Conservation (phyloP, 2,888 invertebrate species). For the Campoplex capitator region DNA sequence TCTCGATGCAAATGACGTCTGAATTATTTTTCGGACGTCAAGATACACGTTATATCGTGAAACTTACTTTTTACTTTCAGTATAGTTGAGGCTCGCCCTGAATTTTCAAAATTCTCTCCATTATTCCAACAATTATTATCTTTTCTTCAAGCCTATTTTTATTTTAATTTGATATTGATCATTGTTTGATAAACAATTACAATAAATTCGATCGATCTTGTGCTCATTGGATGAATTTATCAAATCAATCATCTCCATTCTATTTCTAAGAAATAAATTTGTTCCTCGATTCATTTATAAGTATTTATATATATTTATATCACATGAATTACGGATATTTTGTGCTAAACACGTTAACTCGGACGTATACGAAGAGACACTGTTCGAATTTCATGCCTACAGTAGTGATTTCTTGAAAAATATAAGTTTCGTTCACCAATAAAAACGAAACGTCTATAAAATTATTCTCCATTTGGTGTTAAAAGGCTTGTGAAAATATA, state of each 20-base stretch:
- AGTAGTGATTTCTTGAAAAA: not conserved
- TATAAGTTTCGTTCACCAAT: not conserved
- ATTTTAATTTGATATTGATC: not conserved
- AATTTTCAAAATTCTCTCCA: not conserved
- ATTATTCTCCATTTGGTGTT: not conserved
- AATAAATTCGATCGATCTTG: not conserved
- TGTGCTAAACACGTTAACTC: conserved; percentile 1
- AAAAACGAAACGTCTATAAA: not conserved
- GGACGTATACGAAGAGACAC: not conserved
- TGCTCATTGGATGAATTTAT: not conserved
- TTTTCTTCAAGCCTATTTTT: not conserved
- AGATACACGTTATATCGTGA: conserved; percentile 5
- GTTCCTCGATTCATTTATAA: conserved; percentile 7
- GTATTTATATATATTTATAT: conserved; percentile 1
- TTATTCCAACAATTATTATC: not conserved
- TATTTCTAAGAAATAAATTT: conserved; percentile 4
- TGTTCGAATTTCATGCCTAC: not conserved
- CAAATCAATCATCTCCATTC: not conserved
- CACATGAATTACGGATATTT: conserved; percentile 21
- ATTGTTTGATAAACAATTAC: not conserved
- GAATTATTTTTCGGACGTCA: not conserved
- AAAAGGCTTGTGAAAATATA: not conserved
- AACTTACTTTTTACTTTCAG: conserved; percentile 8
- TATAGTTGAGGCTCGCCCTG: not conserved
- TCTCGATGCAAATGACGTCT: conserved; percentile 1